Percentiles rank a stretch among this genome's conserved stretches.
Evolutionary conservation across 2,113 vertebrate genomes (phyloP).

Genomic region (Melozone crissalis): DNA sequence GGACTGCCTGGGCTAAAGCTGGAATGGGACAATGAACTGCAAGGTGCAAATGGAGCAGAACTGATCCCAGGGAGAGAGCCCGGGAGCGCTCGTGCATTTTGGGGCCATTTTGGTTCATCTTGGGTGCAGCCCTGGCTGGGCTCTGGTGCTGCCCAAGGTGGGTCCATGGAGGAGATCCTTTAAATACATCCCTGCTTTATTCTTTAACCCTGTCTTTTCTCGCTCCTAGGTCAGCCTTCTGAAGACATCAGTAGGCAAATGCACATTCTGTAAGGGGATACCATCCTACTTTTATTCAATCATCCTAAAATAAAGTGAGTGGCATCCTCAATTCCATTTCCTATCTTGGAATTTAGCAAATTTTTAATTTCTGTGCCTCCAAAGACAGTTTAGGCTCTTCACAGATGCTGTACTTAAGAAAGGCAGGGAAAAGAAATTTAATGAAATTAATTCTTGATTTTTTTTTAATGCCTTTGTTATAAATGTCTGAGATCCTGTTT

Average conservation of each 20-base stretch:
- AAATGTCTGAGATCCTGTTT: neutral
- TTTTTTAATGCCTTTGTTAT: neutral
- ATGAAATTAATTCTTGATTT: neutral
- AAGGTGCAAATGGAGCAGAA: too few relatives aligned
- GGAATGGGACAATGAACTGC: too few relatives aligned
- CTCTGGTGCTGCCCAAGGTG: too few relatives aligned
- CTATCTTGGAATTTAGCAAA: rapidly evolving
- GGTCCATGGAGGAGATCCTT: too few relatives aligned
- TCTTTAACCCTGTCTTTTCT: neutral
- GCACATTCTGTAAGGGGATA: neutral
- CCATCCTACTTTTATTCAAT: neutral
- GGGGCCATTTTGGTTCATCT: too few relatives aligned
- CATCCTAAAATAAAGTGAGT: neutral
- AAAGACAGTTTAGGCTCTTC: neutral
- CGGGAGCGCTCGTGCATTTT: too few relatives aligned
- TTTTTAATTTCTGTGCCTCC: neutral
- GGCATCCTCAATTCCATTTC: neutral
- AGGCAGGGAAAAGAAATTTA: neutral
- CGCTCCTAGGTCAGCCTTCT: rapidly evolving
- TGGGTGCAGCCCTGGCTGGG: too few relatives aligned
- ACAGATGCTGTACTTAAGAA: neutral
- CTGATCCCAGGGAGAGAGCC: too few relatives aligned
- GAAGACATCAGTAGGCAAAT: neutral
- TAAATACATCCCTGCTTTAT: neutral
- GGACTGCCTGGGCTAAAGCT: too few relatives aligned